phyloP scores from a whole-genome alignment of 2,888 invertebrate species.

The Odontothrips loti region DNA sequence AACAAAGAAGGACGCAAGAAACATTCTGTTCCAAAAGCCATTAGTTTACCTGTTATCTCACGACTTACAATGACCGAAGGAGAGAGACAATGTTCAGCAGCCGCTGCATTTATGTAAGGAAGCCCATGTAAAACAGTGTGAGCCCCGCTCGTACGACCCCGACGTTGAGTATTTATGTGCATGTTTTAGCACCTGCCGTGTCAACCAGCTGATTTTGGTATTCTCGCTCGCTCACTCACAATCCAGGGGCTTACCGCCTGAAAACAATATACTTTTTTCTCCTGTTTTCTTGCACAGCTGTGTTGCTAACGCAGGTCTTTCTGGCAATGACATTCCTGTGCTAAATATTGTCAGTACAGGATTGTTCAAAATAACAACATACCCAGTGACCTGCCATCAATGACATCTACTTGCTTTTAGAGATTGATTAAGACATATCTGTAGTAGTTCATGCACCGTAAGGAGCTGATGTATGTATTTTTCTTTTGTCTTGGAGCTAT shows the following conservation, averaged over 20 bases:
- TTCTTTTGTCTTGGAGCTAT: too few relatives aligned
- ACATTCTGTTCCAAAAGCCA: neutral
- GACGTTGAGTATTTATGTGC: constrained; percentile 3
- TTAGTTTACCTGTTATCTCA: neutral
- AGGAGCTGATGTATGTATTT: too few relatives aligned
- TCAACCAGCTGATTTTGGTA: constrained; percentile 4
- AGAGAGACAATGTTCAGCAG: constrained; percentile 12
- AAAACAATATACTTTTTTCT: neutral
- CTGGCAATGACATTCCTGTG: neutral
- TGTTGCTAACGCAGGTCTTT: neutral
- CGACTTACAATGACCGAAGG: neutral
- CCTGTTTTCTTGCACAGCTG: neutral
- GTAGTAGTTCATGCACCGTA: too few relatives aligned
- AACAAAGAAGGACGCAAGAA: constrained; percentile 17
- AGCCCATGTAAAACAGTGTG: neutral
- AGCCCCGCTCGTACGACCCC: neutral
- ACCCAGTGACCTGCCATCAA: too few relatives aligned
- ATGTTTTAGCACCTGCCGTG: constrained; percentile 19
- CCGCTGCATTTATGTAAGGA: constrained; percentile 18
- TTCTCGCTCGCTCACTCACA: constrained; percentile 11
- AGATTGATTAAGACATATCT: too few relatives aligned
- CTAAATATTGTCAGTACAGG: neutral
- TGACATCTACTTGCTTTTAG: too few relatives aligned
- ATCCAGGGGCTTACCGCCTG: neutral
- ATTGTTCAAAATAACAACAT: too few relatives aligned